phyloP scores from a whole-genome alignment of 2,888 invertebrate species.

The Plagodis pulveraria region DNA sequence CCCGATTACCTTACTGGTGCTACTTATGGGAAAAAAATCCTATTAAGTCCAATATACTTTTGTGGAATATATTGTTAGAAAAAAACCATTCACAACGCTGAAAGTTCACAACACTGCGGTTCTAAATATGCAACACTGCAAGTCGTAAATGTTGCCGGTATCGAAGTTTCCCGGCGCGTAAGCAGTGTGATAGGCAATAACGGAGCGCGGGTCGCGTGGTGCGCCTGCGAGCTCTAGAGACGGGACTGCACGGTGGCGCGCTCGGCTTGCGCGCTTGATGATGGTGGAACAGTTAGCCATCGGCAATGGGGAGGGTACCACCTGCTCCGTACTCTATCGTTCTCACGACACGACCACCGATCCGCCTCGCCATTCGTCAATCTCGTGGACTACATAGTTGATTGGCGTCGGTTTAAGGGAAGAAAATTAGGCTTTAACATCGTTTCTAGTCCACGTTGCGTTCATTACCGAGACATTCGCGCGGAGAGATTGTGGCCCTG shows the following conservation, averaged over 20 bases:
- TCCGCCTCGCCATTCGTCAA: constrained; percentile 68
- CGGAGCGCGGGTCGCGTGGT: constrained; percentile 60
- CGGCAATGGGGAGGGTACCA: constrained; percentile 72
- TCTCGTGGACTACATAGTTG: constrained; percentile 81
- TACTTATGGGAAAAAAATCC: constrained; percentile 55
- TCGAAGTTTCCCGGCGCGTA: constrained; percentile 44
- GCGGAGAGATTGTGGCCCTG: constrained; percentile 64
- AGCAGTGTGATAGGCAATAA: constrained; percentile 39
- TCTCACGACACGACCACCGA: constrained; percentile 78
- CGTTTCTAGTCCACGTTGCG: constrained; percentile 55
- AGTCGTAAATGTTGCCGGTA: constrained; percentile 31
- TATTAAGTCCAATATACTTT: constrained; percentile 36
- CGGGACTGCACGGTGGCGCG: constrained; percentile 72
- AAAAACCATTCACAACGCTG: constrained; percentile 42
- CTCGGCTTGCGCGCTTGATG: constrained; percentile 63
- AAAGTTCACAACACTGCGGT: constrained; percentile 35
- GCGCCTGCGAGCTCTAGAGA: constrained; percentile 64
- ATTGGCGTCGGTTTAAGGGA: constrained; percentile 77
- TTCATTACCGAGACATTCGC: constrained; percentile 74
- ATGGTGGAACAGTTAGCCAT: constrained; percentile 78
- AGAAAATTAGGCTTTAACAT: constrained; percentile 68
- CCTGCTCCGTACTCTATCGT: constrained; percentile 77
- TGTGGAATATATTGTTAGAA: constrained; percentile 32
- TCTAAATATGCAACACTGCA: constrained; percentile 30
- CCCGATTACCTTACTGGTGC: constrained; percentile 80